Evolutionary conservation across 2,888 invertebrate species (phyloP).

Genomic region (Malacosoma neustria): DNA sequence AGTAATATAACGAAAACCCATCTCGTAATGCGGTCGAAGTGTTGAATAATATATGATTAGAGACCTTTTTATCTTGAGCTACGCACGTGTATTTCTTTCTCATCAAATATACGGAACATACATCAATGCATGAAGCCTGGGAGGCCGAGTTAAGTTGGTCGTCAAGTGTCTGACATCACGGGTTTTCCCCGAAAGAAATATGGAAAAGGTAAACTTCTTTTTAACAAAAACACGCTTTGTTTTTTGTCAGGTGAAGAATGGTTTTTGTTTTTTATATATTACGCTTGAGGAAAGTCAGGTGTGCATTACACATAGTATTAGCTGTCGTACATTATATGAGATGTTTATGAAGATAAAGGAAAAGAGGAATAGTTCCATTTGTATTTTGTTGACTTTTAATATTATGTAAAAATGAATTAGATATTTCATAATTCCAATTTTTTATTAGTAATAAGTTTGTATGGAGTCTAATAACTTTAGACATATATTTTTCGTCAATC

Average conservation of each 20-base stretch:
- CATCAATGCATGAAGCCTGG: neutral
- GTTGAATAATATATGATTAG: slow-evolving; percentile 23
- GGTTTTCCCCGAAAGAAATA: slow-evolving; percentile 12
- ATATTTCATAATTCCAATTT: no score
- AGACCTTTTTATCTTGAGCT: slow-evolving; percentile 9
- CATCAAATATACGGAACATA: neutral
- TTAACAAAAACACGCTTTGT: slow-evolving; percentile 1
- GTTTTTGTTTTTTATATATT: neutral
- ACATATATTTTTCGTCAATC: no score
- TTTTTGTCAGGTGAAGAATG: neutral
- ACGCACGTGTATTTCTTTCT: neutral
- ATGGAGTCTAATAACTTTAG: no score
- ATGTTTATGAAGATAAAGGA: no score
- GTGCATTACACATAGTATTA: no score
- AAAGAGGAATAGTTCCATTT: no score
- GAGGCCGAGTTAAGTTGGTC: neutral
- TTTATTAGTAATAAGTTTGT: no score
- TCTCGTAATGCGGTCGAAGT: slow-evolving; percentile 13
- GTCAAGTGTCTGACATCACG: neutral
- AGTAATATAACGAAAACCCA: slow-evolving; percentile 5
- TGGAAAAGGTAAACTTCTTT: slow-evolving; percentile 14
- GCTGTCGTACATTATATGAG: no score
- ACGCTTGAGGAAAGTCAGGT: no score
- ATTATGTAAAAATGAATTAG: no score
- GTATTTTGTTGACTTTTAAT: no score